Evolutionary conservation across 1,140 invertebrate species (phyloP), one percentile per base, ranked within the genome.

Genomic region (Colletes latitarsis): DNA sequence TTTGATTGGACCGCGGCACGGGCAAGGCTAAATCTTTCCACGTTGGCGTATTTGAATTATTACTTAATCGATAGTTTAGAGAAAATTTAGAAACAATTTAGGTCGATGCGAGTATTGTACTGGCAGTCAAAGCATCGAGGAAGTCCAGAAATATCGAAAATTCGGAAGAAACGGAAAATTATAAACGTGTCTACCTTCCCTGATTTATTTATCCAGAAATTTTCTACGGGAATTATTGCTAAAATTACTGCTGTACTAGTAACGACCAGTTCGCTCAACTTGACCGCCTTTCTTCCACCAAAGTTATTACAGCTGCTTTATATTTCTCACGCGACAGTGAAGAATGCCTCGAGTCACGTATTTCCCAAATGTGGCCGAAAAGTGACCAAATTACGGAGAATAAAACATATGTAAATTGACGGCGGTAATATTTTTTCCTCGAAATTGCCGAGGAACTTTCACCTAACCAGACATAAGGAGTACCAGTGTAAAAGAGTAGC

Each of bases 361-460:
- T 55, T 57, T 5, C 19, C 9, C 14, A 55, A 67, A 57, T 19
- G 2, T 21, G 73, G 19, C 15, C 15, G 15, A 67, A 57, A 67
- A 43, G 15, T 43, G 17, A 19, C 12, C n/a, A 66, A 64, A 76
- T 76, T 57, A 57, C 55, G 62, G 15, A 19, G 46, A 75, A 64
- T 21, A 14, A 53, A 14, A 39, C 17, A 14, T 17, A 10, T 21
- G 63, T 10, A 6, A 39, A 5, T 15, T 46, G 49, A 3, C 15
- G 41, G n/a, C 14, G 19, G 52, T 8, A 2, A 55, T 67, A 21
- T 5, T 17, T 74, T 21, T 39, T 17, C 0, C 17, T n/a, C 6
- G n/a, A 41, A 63, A 19, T 10, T 6, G 14, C 14, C 8, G n/a
- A 14, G 5, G 19, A 30, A 52, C 62, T 76, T 76, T 66, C 62